Percentiles rank a stretch among this genome's conserved stretches.
Evolutionary conservation across 2,888 invertebrate species (phyloP).

Genomic region (Mylabris sibirica): DNA sequence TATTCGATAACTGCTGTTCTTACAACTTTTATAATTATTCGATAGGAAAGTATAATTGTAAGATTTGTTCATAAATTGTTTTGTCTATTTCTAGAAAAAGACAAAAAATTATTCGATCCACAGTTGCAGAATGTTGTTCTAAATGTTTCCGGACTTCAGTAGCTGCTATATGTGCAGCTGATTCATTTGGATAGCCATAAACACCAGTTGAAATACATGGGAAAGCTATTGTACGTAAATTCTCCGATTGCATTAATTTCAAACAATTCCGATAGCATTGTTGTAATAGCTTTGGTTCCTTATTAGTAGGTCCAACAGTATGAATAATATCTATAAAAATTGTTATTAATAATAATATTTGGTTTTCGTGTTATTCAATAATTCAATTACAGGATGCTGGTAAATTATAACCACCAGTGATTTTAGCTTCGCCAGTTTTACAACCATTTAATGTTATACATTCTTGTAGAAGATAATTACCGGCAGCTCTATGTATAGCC

Average conservation of each 20-base stretch:
- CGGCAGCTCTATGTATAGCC: slow-evolving; percentile 86
- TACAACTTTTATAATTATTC: slow-evolving; percentile 46
- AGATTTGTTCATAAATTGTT: slow-evolving; percentile 73
- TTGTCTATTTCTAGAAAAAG: slow-evolving; percentile 77
- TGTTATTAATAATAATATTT: no score
- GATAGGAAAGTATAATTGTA: slow-evolving; percentile 77
- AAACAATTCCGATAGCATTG: slow-evolving; percentile 78
- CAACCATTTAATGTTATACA: slow-evolving; percentile 78
- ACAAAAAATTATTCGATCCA: slow-evolving; percentile 83
- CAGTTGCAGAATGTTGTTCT: slow-evolving; percentile 61
- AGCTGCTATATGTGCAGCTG: slow-evolving; percentile 80
- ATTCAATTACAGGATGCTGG: slow-evolving; percentile 65
- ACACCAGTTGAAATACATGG: slow-evolving; percentile 94
- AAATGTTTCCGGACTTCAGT: slow-evolving; percentile 72
- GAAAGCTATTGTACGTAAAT: slow-evolving; percentile 77
- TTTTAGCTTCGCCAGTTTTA: slow-evolving; percentile 81
- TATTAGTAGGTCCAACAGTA: slow-evolving; percentile 86
- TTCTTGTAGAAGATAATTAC: slow-evolving; percentile 72
- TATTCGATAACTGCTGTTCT: no score
- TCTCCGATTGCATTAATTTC: slow-evolving; percentile 64
- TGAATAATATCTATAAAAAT: slow-evolving; percentile 87
- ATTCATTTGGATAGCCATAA: slow-evolving; percentile 83
- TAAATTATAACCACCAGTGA: slow-evolving; percentile 81
- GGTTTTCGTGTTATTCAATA: no score
- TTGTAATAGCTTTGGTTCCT: slow-evolving; percentile 69